Percentiles rank a stretch among this genome's conserved stretches.
Evolutionary conservation across 2,113 vertebrate species (phyloP).

Genomic region (Atrichornis clamosus): DNA sequence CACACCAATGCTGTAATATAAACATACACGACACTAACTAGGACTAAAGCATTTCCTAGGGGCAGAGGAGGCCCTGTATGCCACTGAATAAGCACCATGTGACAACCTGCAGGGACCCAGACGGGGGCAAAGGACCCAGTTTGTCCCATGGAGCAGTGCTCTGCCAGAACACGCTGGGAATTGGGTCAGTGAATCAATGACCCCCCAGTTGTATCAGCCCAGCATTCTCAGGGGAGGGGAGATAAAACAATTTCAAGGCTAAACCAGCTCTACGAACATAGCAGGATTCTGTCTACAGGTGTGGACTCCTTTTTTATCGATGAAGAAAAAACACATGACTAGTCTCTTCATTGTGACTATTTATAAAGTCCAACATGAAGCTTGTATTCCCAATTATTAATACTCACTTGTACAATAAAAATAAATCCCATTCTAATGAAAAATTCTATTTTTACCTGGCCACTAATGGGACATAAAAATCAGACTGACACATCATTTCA

Average conservation of each 20-base stretch:
- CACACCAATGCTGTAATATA: background rate
- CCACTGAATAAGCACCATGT: rapidly evolving
- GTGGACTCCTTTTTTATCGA: background rate
- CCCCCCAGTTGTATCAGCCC: background rate
- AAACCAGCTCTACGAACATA: background rate
- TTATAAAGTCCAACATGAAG: background rate
- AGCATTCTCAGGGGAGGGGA: background rate
- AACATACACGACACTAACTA: background rate
- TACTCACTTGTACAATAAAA: background rate
- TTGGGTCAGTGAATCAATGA: background rate
- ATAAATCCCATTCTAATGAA: background rate
- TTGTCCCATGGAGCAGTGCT: rapidly evolving
- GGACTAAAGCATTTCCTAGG: background rate
- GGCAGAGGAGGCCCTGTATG: background rate
- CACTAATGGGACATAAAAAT: background rate
- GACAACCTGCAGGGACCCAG: background rate
- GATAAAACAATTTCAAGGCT: background rate
- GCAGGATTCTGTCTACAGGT: background rate
- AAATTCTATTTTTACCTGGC: background rate
- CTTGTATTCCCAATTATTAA: background rate
- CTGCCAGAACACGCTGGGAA: background rate
- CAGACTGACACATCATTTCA: background rate
- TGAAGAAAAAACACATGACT: background rate
- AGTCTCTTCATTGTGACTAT: background rate
- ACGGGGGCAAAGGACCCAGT: rapidly evolving